These are phyloP conservation scores for Macroteleia sp. DNA, from an alignment of 2,888 invertebrate species.

Conservation along the genomic window DNA sequence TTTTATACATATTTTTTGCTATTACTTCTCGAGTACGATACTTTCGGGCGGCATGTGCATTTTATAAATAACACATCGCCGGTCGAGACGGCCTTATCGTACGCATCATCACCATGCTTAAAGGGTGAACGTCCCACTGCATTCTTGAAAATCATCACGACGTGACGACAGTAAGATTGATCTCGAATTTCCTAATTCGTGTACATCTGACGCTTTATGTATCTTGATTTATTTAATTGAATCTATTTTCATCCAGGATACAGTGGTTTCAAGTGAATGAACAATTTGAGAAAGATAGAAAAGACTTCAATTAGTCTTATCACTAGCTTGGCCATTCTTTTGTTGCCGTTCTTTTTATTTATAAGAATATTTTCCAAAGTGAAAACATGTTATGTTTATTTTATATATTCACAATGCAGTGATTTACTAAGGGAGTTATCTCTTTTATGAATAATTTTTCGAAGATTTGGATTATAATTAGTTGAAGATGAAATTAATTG, in stretches of 20 bases:
- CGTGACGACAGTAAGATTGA: slow-evolving; percentile 48
- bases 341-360: too few species aligned
- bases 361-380: too few species aligned
- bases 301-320: too few species aligned
- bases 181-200: slow-evolving; percentile 33
- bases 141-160: slow-evolving; percentile 67
- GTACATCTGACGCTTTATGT: slow-evolving; percentile 8
- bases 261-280: neutral
- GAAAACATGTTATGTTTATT: too few species aligned
- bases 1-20: slow-evolving; percentile 25
- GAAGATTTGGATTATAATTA: too few species aligned
- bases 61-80: slow-evolving; percentile 63
- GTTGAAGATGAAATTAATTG: too few species aligned
- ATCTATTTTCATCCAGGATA: slow-evolving; percentile 2
- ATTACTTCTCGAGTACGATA: slow-evolving; percentile 8
- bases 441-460: too few species aligned
- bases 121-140: slow-evolving; percentile 65
- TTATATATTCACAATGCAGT: too few species aligned
- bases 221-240: slow-evolving; percentile 33
- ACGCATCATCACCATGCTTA: slow-evolving; percentile 54
- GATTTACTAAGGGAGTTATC: too few species aligned
- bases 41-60: slow-evolving; percentile 52
- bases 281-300: neutral
- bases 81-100: slow-evolving; percentile 63
- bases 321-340: too few species aligned